phyloP scores from a whole-genome alignment of 1,140 invertebrate genomes.

The Octopus sinensis region DNA sequence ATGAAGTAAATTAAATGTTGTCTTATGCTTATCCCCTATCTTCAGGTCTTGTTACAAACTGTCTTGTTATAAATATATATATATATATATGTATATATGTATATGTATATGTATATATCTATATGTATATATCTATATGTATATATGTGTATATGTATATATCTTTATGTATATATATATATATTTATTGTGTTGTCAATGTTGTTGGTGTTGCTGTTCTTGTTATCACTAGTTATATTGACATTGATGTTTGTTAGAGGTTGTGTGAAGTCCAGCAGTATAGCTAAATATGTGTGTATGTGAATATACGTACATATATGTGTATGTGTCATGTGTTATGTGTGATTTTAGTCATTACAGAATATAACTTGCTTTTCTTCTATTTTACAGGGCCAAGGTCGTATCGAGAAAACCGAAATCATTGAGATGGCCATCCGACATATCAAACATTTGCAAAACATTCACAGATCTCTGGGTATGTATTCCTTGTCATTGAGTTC shows the following conservation, averaged over 20 bases:
- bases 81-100: not conserved
- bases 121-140: slow-evolving; percentile 14
- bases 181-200: not conserved
- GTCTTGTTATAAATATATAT: not conserved
- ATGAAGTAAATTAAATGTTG: too few relatives aligned
- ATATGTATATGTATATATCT: slow-evolving; percentile 10
- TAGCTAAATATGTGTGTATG: not conserved
- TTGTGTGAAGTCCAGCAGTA: not conserved
- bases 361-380: not conserved
- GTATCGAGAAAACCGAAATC: slow-evolving; percentile 96
- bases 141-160: not conserved
- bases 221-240: too few relatives aligned
- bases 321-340: not conserved
- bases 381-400: slow-evolving; percentile 70
- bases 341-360: not conserved
- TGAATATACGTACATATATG: not conserved
- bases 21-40: too few relatives aligned
- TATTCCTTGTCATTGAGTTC: not conserved
- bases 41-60: not conserved
- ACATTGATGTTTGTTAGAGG: too few relatives aligned
- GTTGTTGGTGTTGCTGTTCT: too few relatives aligned
- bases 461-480: slow-evolving; percentile 27
- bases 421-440: slow-evolving; percentile 97
- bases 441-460: slow-evolving; percentile 43
- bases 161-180: not conserved